These are phyloP conservation scores for Elephas maximus DNA, from an alignment of 2,113 vertebrate genomes.

Conservation along the genomic window DNA sequence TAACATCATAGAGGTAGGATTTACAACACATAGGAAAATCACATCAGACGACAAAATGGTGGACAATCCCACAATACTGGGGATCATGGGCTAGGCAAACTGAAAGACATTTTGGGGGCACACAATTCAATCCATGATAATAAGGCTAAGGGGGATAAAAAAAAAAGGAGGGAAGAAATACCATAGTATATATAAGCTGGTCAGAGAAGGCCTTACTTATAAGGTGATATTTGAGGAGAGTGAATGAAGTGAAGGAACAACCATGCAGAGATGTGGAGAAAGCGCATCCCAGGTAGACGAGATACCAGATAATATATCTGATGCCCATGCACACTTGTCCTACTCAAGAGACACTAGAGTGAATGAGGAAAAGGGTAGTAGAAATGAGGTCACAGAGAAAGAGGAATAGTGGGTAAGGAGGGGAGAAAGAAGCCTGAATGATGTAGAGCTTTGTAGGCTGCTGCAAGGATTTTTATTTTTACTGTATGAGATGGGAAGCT, in stretches of 20 bases:
- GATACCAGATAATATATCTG: not conserved
- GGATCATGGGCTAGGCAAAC: too few species aligned
- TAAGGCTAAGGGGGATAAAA: rapidly evolving
- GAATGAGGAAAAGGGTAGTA: not conserved
- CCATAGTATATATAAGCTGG: not conserved
- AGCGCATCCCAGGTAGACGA: not conserved
- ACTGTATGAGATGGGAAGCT: not conserved
- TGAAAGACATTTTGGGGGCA: too few species aligned
- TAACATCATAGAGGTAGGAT: too few species aligned
- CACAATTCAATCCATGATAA: too few species aligned
- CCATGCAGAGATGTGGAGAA: not conserved
- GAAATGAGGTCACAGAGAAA: not conserved
- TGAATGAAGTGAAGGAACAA: not conserved
- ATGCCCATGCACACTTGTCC: not conserved
- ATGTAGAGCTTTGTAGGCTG: not conserved
- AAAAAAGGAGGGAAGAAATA: not conserved
- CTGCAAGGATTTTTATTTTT: not conserved
- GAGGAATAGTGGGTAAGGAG: not conserved
- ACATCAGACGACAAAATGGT: too few species aligned
- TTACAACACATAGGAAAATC: too few species aligned
- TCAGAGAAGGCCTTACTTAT: not conserved
- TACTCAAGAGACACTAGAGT: not conserved
- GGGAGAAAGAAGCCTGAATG: not conserved
- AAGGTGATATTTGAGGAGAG: not conserved
- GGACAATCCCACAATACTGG: too few species aligned